Conservation (phyloP, 64 coral and sea anemone genomes). For the Porites lutea region DNA sequence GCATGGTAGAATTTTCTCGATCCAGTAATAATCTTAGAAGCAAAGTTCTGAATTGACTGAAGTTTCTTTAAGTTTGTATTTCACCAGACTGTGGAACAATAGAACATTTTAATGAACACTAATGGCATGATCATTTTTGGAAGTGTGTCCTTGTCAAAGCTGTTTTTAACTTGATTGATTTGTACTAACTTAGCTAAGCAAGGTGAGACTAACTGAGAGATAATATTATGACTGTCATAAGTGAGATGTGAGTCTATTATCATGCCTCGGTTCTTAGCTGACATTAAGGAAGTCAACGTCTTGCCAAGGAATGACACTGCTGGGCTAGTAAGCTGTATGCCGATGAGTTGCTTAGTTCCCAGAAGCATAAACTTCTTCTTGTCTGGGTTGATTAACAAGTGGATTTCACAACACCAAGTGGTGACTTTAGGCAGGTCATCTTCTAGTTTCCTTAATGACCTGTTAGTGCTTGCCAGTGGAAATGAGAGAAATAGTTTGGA, state of each 20-base stretch:
- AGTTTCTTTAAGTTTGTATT: no score
- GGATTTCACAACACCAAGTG: neutral
- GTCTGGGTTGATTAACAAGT: neutral
- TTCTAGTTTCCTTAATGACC: no score
- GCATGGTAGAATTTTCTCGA: neutral
- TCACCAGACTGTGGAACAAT: neutral
- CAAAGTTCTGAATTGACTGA: neutral
- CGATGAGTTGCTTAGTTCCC: neutral
- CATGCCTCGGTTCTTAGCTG: neutral
- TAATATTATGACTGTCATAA: neutral
- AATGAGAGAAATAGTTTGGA: no score
- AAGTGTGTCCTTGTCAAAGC: constrained; percentile 1
- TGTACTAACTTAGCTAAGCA: neutral
- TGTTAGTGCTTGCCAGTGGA: no score
- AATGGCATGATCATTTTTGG: neutral
- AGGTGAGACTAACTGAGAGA: neutral
- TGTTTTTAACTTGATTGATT: neutral
- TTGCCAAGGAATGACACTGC: neutral
- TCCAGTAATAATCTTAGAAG: constrained; percentile 2
- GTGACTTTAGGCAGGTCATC: no score
- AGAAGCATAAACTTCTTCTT: constrained; percentile 29
- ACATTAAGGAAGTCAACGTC: neutral
- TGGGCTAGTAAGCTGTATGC: neutral
- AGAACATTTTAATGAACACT: constrained; percentile 17
- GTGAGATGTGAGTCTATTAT: neutral